These are phyloP conservation scores for Nannoperca australis DNA, from an alignment of 2,797 vertebrate genomes.

Conservation along the genomic window DNA sequence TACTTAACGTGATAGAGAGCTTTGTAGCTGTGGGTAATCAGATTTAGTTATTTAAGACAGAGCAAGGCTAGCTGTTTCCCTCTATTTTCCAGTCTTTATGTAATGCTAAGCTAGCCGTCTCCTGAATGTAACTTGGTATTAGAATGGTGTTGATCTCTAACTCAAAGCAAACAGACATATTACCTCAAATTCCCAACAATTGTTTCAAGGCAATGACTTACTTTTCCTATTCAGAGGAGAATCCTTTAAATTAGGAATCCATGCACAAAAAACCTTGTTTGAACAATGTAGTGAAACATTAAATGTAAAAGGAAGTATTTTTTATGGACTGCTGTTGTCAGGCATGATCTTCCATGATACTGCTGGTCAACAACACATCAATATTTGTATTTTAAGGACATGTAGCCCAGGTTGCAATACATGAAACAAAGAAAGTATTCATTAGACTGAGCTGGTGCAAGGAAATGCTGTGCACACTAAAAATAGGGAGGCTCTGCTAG, in stretches of 20 bases:
- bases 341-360: no score
- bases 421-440: slow-evolving; percentile 50
- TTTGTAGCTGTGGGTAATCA: neutral
- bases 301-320: neutral
- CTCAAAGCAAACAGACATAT: neutral
- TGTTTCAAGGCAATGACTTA: neutral
- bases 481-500: slow-evolving; percentile 45
- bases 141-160: neutral
- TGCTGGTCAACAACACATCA: neutral
- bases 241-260: neutral
- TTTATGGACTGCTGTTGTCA: slow-evolving; percentile 4
- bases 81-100: neutral
- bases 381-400: slow-evolving; percentile 12
- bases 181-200: neutral
- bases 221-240: neutral
- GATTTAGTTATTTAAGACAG: neutral
- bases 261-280: neutral
- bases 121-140: neutral
- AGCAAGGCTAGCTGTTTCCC: neutral
- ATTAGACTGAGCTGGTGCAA: slow-evolving; percentile 40
- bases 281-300: neutral
- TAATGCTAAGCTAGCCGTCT: neutral
- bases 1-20: no score
- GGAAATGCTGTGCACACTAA: slow-evolving; percentile 46
- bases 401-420: slow-evolving; percentile 21